Evolutionary conservation across 2,888 invertebrate species (phyloP), one percentile per base, ranked within the genome.

Genomic region (Nemoura dubitans): DNA sequence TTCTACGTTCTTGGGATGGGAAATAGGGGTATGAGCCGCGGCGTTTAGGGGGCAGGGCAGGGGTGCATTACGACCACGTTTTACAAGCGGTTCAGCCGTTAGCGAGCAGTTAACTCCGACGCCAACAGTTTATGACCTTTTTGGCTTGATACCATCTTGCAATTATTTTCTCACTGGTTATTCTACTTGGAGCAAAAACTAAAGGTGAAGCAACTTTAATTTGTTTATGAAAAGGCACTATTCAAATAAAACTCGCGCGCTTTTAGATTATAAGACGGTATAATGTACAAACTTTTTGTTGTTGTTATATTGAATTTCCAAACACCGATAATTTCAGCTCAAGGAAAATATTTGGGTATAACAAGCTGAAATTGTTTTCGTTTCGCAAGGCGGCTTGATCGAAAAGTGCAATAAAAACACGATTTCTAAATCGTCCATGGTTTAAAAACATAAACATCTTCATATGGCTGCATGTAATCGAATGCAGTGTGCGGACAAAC

Each of bases 191-290:
- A 59, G 21, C 59, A 59, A 59, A 59, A 59, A 21, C 59, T 59
- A 14, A 36, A 59, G 59, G 59, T 59, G 59, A 59, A 59, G 59
- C 59, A 59, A 59, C 59, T 59, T 59, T 59, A 59, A 59, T 59
- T 59, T 59, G 59, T 59, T 59, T 10, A 59, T 59, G 3, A 21
- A 21, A 59, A 59, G 21, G 59, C 59, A 21, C 2, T 36, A 36
- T 59, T 59, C 59, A 59, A 59, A 59, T 21, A 16, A 59, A 21
- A 59, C 21, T 59, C 14, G 3, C 14, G 3, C 10, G 14, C 59
- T 7, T 21, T 3, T 59, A 59, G n/a, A n/a, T n/a, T 36, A 36
- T 10, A 36, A 6, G 36, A 36, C 10, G 21, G 10, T 59, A 14
- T 59, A 59, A 59, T 36, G 59, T 14, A 59, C 36, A 59, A 10